Evolutionary conservation across 2,113 vertebrate genomes (phyloP).

Genomic region (Xiphophorus maculatus): DNA sequence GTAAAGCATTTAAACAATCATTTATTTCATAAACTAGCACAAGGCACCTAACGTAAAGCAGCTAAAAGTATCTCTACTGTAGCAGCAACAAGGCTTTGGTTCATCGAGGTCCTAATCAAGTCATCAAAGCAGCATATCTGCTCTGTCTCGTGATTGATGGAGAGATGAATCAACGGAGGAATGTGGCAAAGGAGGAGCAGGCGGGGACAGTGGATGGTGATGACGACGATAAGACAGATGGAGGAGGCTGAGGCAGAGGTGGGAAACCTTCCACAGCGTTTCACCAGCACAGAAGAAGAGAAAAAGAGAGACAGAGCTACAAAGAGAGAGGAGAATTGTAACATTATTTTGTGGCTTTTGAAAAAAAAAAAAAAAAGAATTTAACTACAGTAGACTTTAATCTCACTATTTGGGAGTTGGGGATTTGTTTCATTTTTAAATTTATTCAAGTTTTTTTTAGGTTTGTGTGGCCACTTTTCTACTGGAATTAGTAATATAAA

Average conservation of each 20-base stretch:
- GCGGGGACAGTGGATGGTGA: not conserved
- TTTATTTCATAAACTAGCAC: slow-evolving; percentile 42
- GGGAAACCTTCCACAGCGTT: slow-evolving; percentile 56
- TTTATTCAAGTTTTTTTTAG: too few relatives aligned
- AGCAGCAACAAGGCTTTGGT: slow-evolving; percentile 63
- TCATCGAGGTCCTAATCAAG: slow-evolving; percentile 12
- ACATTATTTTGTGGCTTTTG: slow-evolving; percentile 1
- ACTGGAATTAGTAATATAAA: too few relatives aligned
- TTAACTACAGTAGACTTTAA: not conserved
- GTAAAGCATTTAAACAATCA: slow-evolving; percentile 28
- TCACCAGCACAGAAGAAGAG: slow-evolving; percentile 51
- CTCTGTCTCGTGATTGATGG: slow-evolving; percentile 19
- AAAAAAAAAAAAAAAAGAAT: slow-evolving; percentile 9
- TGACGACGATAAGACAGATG: slow-evolving; percentile 25
- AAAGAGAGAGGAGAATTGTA: slow-evolving; percentile 12
- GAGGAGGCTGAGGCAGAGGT: slow-evolving; percentile 46
- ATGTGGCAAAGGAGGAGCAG: slow-evolving; percentile 15
- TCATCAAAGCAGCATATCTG: slow-evolving; percentile 1
- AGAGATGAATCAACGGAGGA: slow-evolving; percentile 9
- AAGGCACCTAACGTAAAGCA: slow-evolving; percentile 78
- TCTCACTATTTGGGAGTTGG: not conserved
- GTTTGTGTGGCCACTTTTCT: too few relatives aligned
- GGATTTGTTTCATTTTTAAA: not conserved
- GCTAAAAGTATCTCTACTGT: slow-evolving; percentile 53
- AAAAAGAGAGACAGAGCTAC: slow-evolving; percentile 11